Evolutionary conservation across 2,888 invertebrate genomes (phyloP).

Genomic region (Lobophora halterata): DNA sequence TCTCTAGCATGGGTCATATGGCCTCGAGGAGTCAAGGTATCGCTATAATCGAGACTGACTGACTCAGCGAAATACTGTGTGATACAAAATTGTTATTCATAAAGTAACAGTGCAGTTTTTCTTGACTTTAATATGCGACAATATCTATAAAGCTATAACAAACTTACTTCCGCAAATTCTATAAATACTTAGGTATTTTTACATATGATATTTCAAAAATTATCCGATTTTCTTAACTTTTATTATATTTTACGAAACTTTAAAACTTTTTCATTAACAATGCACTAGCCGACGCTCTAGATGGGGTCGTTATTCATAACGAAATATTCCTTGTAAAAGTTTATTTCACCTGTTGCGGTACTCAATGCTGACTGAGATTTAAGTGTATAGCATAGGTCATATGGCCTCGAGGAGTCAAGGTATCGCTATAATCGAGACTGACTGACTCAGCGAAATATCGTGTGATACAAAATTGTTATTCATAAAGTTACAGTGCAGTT

Average conservation of each 20-base stretch:
- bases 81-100: constrained; percentile 21
- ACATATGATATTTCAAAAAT: too few species aligned
- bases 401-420: constrained; percentile 30
- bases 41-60: constrained; percentile 25
- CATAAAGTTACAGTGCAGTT: constrained; percentile 14
- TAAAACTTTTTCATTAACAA: constrained; percentile 42
- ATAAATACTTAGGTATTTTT: too few species aligned
- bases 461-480: constrained; percentile 18
- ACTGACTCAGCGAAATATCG: constrained; percentile 27
- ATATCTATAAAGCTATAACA: background rate
- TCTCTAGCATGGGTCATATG: constrained; percentile 32
- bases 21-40: constrained; percentile 28
- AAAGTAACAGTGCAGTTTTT: constrained; percentile 11
- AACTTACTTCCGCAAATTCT: too few species aligned
- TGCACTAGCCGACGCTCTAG: constrained; percentile 30
- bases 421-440: constrained; percentile 24
- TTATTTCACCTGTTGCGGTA: constrained; percentile 41
- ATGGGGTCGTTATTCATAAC: constrained; percentile 39
- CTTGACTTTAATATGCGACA: background rate
- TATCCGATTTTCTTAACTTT: constrained; percentile 6
- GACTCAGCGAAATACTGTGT: constrained; percentile 25
- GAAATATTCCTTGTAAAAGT: constrained; percentile 37
- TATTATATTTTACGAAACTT: constrained; percentile 28
- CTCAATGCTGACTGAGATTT: constrained; percentile 32
- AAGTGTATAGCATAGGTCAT: constrained; percentile 36